phyloP scores from a whole-genome alignment of 2,888 invertebrate species.

The Orthosia cruda region DNA sequence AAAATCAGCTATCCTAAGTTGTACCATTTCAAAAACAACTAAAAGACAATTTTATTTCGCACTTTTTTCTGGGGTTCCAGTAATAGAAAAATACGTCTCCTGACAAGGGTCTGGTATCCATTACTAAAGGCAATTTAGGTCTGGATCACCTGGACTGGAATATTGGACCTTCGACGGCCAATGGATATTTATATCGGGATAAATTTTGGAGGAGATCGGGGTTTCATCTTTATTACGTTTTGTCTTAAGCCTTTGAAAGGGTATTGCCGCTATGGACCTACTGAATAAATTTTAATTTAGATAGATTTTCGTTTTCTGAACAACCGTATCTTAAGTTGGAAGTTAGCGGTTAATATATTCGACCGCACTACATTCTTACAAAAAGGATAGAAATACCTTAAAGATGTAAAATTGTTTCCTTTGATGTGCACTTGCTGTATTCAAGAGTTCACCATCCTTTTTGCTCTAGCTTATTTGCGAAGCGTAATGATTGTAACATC shows the following conservation, averaged over 20 bases:
- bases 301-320: too few species aligned
- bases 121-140: conserved; percentile 72
- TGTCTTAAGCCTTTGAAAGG: conserved; percentile 17
- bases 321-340: too few species aligned
- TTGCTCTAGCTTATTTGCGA: neutral
- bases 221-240: conserved; percentile 21
- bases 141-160: conserved; percentile 47
- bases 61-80: conserved; percentile 41
- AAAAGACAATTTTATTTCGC: conserved; percentile 5
- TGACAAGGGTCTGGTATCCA: conserved; percentile 76
- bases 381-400: too few species aligned
- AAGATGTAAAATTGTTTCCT: too few species aligned
- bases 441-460: neutral
- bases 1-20: neutral
- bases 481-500: neutral
- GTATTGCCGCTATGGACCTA: neutral
- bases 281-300: conserved; percentile 12
- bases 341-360: too few species aligned
- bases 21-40: neutral
- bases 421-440: too few species aligned
- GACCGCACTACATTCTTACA: too few species aligned
- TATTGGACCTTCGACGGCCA: conserved; percentile 32
- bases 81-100: conserved; percentile 70
- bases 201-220: conserved; percentile 20
- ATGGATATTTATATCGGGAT: conserved; percentile 43